phyloP scores from a whole-genome alignment of 2,888 invertebrate genomes.

The Ditula angustiorana region DNA sequence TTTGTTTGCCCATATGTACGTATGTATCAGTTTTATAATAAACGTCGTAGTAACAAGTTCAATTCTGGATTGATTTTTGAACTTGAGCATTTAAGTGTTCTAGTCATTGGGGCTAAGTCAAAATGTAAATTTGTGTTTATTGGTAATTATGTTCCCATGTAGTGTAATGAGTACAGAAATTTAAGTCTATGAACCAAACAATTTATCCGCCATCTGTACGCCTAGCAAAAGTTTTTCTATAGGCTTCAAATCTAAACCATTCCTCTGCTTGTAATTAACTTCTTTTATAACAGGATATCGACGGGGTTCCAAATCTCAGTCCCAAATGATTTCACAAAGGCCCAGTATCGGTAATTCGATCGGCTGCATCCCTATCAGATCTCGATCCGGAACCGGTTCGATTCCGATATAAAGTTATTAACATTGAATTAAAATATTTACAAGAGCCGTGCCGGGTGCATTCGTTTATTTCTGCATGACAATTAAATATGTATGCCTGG shows the following conservation, averaged over 20 bases:
- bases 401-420: constrained; percentile 72
- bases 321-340: constrained; percentile 35
- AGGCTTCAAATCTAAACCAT: neutral
- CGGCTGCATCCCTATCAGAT: constrained; percentile 55
- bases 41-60: no score
- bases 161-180: neutral
- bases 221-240: neutral
- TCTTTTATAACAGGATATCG: constrained; percentile 41
- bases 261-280: constrained; percentile 36
- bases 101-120: no score
- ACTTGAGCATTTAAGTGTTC: no score
- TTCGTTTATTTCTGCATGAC: constrained; percentile 76
- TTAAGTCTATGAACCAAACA: neutral
- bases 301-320: constrained; percentile 35
- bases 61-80: no score
- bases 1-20: neutral
- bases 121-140: neutral
- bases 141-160: neutral
- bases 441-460: constrained; percentile 62
- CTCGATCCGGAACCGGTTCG: constrained; percentile 59
- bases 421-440: constrained; percentile 77
- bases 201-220: neutral
- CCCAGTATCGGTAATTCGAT: constrained; percentile 62
- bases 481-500: constrained; percentile 67
- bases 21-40: neutral